These are phyloP conservation scores for Formica selysi DNA, from an alignment of 1,140 invertebrate genomes.

Conservation along the genomic window DNA sequence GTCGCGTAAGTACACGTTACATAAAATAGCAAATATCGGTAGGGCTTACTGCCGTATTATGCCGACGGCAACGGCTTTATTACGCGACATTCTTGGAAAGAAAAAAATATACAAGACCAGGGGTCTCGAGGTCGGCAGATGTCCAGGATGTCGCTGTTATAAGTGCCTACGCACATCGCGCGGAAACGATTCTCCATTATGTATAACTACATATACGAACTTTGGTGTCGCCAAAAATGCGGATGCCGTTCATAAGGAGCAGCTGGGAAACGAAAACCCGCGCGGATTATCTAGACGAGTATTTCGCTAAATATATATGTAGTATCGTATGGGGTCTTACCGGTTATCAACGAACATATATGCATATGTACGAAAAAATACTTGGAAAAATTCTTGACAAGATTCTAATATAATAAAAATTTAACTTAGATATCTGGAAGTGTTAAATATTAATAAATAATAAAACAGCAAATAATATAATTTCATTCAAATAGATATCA, in stretches of 20 bases:
- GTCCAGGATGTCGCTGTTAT: constrained; percentile 81
- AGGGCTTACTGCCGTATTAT: constrained; percentile 84
- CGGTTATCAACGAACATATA: not conserved
- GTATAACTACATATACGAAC: constrained; percentile 34
- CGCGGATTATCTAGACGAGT: constrained; percentile 9
- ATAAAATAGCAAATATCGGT: constrained; percentile 85
- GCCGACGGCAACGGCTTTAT: constrained; percentile 79
- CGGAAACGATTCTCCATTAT: constrained; percentile 34
- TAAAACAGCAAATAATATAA: not conserved
- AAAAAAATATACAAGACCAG: constrained; percentile 67
- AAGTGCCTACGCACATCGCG: constrained; percentile 67
- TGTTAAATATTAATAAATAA: not conserved
- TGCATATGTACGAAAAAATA: not conserved
- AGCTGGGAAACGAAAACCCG: constrained; percentile 38
- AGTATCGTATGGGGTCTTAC: not conserved
- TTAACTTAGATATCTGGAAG: not conserved
- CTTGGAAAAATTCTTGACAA: not conserved
- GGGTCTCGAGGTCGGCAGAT: constrained; percentile 79
- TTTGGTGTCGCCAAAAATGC: constrained; percentile 8
- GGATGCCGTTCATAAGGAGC: not conserved
- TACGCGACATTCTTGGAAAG: constrained; percentile 74
- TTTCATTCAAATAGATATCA: not conserved
- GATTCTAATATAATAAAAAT: not conserved
- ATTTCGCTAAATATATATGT: not conserved
- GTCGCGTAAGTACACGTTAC: constrained; percentile 79